Percentiles rank a stretch among this genome's conserved stretches.
Evolutionary conservation across 2,888 invertebrate genomes (phyloP).

Genomic region (Cerceris rybyensis): DNA sequence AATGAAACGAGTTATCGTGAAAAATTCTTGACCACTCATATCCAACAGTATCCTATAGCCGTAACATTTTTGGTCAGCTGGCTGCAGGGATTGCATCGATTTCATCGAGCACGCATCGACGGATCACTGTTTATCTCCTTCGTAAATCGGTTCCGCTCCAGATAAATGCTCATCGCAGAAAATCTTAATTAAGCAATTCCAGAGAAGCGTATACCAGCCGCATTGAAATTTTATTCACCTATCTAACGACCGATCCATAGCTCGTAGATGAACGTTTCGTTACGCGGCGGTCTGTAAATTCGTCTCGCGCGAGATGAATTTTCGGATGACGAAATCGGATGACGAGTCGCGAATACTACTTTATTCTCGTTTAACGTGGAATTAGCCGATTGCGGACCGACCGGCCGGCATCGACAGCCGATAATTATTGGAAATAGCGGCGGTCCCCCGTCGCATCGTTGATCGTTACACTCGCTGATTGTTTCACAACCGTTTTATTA

Average conservation of each 20-base stretch:
- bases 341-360: slow-evolving; percentile 45
- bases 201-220: too few relatives aligned
- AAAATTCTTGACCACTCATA: too few relatives aligned
- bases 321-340: slow-evolving; percentile 39
- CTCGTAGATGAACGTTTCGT: background rate
- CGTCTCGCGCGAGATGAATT: slow-evolving; percentile 44
- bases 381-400: slow-evolving; percentile 59
- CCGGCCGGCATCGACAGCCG: slow-evolving; percentile 57
- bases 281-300: background rate
- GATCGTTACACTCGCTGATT: slow-evolving; percentile 62
- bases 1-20: too few relatives aligned
- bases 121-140: too few relatives aligned
- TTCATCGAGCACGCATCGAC: too few relatives aligned
- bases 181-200: too few relatives aligned
- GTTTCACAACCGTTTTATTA: slow-evolving; percentile 67
- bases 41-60: too few relatives aligned
- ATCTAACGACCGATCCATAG: background rate
- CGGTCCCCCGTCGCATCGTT: slow-evolving; percentile 52
- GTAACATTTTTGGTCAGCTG: too few relatives aligned
- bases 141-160: too few relatives aligned
- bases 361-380: slow-evolving; percentile 50
- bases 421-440: slow-evolving; percentile 66
- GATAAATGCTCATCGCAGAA: too few relatives aligned
- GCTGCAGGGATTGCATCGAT: too few relatives aligned
- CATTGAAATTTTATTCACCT: too few relatives aligned